phyloP scores from a whole-genome alignment of 2,113 vertebrate genomes.

The Columba janthina region DNA sequence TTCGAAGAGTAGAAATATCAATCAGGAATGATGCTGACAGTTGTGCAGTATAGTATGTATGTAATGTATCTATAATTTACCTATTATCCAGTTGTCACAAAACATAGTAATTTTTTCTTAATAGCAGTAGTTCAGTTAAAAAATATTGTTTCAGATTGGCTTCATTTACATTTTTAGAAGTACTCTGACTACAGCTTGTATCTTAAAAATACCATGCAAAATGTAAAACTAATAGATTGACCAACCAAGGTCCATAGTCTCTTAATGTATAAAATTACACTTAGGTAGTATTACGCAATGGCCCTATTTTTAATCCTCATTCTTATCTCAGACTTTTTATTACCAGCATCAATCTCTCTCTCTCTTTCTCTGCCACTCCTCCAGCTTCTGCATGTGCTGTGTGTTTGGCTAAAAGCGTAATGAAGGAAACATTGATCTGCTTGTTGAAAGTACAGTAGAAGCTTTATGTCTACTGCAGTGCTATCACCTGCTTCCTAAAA shows the following conservation, averaged over 20 bases:
- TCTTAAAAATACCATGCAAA: neutral
- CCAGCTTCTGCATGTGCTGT: conserved; percentile 59
- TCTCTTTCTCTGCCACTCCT: neutral
- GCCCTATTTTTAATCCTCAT: conserved; percentile 1
- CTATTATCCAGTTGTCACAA: neutral
- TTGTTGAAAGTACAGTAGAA: neutral
- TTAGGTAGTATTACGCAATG: neutral
- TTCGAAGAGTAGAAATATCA: neutral
- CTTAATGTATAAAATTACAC: neutral
- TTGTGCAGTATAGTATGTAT: neutral
- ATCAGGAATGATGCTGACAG: neutral
- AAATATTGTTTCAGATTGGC: neutral
- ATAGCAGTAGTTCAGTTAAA: neutral
- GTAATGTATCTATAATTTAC: neutral
- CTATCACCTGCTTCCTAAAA: neutral
- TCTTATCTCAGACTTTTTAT: conserved; percentile 2
- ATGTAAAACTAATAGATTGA: neutral
- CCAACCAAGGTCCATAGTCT: neutral
- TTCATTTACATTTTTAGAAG: neutral
- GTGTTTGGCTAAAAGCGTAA: conserved; percentile 51
- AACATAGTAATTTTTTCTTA: neutral
- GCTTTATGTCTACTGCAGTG: neutral
- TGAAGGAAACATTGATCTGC: conserved; percentile 57
- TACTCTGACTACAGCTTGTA: neutral
- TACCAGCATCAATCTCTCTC: neutral